Percentiles rank a stretch among this genome's conserved stretches.
These are phyloP conservation scores for Harpagus bidentatus DNA, from an alignment of 2,113 vertebrate genomes.

Conservation along the genomic window DNA sequence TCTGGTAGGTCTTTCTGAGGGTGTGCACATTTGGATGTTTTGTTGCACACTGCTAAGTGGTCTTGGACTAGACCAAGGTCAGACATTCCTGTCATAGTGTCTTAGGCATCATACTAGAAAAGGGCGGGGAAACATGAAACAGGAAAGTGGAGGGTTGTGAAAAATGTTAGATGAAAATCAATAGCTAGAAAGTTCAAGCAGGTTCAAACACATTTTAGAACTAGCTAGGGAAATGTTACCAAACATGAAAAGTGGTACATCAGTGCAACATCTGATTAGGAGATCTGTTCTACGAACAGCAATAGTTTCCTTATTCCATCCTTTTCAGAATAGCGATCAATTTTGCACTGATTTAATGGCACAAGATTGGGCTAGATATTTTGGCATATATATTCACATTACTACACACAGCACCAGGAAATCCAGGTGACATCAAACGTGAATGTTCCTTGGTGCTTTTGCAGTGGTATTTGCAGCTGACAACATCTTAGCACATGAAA, in stretches of 20 bases:
- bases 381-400: not conserved
- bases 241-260: not conserved
- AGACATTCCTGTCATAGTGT: not conserved
- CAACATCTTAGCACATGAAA: not conserved
- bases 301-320: not conserved
- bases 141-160: not conserved
- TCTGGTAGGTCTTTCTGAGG: not conserved
- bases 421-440: not conserved
- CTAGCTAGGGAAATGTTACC: not conserved
- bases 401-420: not conserved
- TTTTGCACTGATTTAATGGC: not conserved
- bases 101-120: not conserved
- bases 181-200: not conserved
- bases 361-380: not conserved
- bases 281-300: not conserved
- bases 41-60: not conserved
- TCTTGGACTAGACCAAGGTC: not conserved
- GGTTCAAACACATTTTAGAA: not conserved
- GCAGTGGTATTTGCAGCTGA: not conserved
- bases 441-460: not conserved
- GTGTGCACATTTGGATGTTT: not conserved
- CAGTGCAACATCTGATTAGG: not conserved
- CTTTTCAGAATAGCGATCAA: not conserved
- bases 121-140: not conserved
- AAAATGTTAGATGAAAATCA: not conserved